These are phyloP conservation scores for Acanthaster planci DNA, from an alignment of 35 echinoderm and acorn worm species.

Conservation along the genomic window DNA sequence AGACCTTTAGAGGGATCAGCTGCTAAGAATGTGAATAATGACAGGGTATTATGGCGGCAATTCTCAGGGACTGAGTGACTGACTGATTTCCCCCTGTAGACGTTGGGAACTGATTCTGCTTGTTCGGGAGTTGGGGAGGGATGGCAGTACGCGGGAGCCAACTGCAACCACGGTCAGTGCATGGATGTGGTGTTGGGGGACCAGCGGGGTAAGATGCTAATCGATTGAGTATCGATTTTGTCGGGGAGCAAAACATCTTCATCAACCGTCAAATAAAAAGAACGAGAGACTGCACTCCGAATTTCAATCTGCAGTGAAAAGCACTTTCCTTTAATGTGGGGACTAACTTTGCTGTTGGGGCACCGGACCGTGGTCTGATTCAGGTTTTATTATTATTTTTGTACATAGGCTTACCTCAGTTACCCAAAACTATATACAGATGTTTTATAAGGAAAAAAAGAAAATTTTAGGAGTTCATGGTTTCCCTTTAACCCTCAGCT, in stretches of 20 bases:
- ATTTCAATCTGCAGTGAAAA: too few relatives aligned
- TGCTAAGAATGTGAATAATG: conserved; percentile 22
- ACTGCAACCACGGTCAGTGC: neutral
- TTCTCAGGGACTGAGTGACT: neutral
- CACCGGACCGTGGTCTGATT: too few relatives aligned
- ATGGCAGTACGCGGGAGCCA: conserved; percentile 8
- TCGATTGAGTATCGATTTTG: conserved; percentile 13
- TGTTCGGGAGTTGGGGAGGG: neutral
- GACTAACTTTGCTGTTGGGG: too few relatives aligned
- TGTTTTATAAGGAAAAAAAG: too few relatives aligned
- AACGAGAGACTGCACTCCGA: too few relatives aligned
- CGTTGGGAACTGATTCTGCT: neutral
- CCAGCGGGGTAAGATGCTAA: conserved; percentile 4
- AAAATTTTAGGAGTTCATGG: too few relatives aligned
- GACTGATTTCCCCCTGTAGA: conserved; percentile 13
- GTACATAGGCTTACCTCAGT: too few relatives aligned
- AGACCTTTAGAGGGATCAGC: conserved; percentile 14
- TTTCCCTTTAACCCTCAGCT: too few relatives aligned
- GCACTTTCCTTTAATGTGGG: too few relatives aligned
- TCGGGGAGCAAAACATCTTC: conserved; percentile 10
- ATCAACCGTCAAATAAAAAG: neutral
- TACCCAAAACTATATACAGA: too few relatives aligned
- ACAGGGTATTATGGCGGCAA: neutral
- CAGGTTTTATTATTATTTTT: too few relatives aligned
- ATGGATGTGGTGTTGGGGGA: neutral